Evolutionary conservation across 2,113 vertebrate species (phyloP).

Genomic region (Jaculus jaculus): DNA sequence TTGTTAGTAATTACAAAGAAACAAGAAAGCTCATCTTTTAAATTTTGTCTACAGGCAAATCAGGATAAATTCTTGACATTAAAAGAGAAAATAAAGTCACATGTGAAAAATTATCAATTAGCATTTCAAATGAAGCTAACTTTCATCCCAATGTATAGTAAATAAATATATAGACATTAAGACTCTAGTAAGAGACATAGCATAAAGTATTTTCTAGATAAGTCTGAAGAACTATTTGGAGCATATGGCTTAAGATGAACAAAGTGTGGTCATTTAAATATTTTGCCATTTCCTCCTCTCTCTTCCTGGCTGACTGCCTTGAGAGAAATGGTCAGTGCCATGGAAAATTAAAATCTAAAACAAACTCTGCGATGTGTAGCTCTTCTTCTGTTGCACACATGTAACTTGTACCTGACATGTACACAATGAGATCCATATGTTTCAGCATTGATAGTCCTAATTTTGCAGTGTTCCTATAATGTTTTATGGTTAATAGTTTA

Average conservation of each 20-base stretch:
- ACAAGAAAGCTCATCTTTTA: not conserved
- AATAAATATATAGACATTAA: not conserved
- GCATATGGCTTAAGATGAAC: not conserved
- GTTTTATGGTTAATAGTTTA: not conserved
- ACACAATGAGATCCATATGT: not conserved
- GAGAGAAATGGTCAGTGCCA: not conserved
- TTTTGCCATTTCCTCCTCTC: not conserved
- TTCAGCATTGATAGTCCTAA: not conserved
- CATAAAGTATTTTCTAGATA: not conserved
- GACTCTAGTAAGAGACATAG: not conserved
- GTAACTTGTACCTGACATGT: not conserved
- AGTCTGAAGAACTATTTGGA: not conserved
- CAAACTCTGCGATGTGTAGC: not conserved
- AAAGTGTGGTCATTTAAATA: not conserved
- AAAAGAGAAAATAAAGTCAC: not conserved
- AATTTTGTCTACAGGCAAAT: not conserved
- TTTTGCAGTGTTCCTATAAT: not conserved
- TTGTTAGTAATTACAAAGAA: not conserved
- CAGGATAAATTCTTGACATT: not conserved
- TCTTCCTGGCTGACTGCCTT: not conserved
- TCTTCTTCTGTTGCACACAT: not conserved
- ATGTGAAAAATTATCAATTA: conserved; percentile 37
- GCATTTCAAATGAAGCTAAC: conserved; percentile 45
- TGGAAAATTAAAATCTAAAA: not conserved
- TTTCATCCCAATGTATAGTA: not conserved